Conservation (phyloP, 2,797 vertebrate species). For the Phoxinus dragarum region DNA sequence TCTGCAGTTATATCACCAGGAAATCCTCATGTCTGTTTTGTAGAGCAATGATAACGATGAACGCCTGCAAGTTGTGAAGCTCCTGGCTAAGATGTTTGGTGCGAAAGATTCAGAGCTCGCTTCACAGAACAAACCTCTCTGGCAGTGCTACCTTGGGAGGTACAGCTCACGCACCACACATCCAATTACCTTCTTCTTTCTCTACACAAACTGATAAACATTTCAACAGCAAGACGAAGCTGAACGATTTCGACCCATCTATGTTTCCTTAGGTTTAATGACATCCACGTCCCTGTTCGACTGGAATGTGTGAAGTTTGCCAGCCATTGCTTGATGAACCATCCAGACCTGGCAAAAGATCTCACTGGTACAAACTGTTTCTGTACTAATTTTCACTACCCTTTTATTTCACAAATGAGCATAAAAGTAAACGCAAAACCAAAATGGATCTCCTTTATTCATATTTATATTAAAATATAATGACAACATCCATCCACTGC, state of each 20-base stretch:
- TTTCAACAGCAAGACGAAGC: background rate
- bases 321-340: conserved; percentile 98
- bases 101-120: conserved; percentile 97
- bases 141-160: conserved; percentile 99
- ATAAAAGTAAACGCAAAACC: background rate
- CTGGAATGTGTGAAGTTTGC: conserved; percentile 99
- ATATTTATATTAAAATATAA: background rate
- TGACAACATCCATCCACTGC: background rate
- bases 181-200: background rate
- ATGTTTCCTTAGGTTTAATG: conserved; percentile 87
- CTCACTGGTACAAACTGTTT: conserved; percentile 86
- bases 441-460: background rate
- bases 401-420: background rate
- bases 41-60: conserved; percentile 99
- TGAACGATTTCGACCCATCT: conserved; percentile 12
- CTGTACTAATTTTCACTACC: background rate
- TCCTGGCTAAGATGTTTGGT: conserved; percentile 99
- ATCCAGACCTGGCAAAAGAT: conserved; percentile 97
- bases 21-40: conserved; percentile 60
- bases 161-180: conserved; percentile 55
- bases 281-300: conserved; percentile 97
- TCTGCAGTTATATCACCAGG: conserved; percentile 13
- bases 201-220: background rate
- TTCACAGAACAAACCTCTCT: conserved; percentile 96
- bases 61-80: conserved; percentile 95